Evolutionary conservation across 35 echinoderm and acorn worm genomes (phyloP).

Genomic region (Apostichopus japonicus): DNA sequence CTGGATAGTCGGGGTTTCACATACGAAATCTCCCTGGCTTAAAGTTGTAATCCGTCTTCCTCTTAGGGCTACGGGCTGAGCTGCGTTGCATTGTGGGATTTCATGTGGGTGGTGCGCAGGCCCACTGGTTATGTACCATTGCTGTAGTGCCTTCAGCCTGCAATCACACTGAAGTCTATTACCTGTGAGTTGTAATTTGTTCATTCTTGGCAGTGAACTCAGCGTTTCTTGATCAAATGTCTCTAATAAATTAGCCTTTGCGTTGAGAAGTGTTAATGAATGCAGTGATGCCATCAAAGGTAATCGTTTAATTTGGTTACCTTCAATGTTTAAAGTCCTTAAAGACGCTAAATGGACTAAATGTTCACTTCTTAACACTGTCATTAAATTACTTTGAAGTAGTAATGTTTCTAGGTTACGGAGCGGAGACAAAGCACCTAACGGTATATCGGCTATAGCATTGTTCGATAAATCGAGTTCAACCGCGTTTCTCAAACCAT

Average conservation of each 20-base stretch:
- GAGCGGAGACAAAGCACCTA: slow-evolving; percentile 41
- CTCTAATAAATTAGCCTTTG: slow-evolving; percentile 67
- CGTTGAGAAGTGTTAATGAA: slow-evolving; percentile 54
- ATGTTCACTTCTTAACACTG: slow-evolving; percentile 46
- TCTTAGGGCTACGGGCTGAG: slow-evolving; percentile 38
- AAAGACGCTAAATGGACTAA: slow-evolving; percentile 60
- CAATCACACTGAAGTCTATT: slow-evolving; percentile 90
- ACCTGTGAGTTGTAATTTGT: slow-evolving; percentile 54
- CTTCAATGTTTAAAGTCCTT: slow-evolving; percentile 54
- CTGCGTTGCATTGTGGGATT: slow-evolving; percentile 65
- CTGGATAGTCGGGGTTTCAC: slow-evolving; percentile 54
- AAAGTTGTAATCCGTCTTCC: slow-evolving; percentile 68
- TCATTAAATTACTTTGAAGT: slow-evolving; percentile 79
- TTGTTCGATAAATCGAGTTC: slow-evolving; percentile 85
- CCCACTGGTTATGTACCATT: slow-evolving; percentile 64
- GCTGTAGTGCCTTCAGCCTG: slow-evolving; percentile 44
- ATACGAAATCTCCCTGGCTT: slow-evolving; percentile 51
- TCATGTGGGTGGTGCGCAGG: slow-evolving; percentile 66
- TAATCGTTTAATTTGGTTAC: slow-evolving; percentile 67
- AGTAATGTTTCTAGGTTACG: slow-evolving; percentile 66
- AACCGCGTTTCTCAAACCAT: slow-evolving; percentile 45
- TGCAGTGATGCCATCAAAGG: slow-evolving; percentile 55
- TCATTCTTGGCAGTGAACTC: slow-evolving; percentile 65
- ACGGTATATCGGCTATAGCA: slow-evolving; percentile 57
- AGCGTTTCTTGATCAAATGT: slow-evolving; percentile 70